Base-by-base conservation (phyloP, 2,113 vertebrate genomes). In the Henicopernis longicauda region DNA sequence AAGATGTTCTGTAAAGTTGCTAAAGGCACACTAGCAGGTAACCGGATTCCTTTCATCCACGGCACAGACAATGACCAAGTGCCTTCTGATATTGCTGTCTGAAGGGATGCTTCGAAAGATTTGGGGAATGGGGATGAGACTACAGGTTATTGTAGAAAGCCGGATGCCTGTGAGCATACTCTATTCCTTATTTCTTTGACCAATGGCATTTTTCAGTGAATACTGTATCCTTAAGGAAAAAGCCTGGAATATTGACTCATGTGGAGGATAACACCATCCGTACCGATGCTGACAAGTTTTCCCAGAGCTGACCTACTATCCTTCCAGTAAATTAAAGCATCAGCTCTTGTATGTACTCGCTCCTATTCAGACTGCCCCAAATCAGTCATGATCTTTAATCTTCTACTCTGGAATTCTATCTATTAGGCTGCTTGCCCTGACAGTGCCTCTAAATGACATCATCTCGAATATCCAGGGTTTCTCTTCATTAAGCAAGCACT, bases 271-370 rank as follows among this genome's bases (percentile, higher is more conserved):
- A 31, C n/a, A 34, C 55, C 26, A 8, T 21, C 86, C 58, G 61
- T 38, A 52, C 40, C 38, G 25, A 23, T 3, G 3, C 44, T 67
- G 49, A 52, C 34, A 36, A 59, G 23, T 72, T 78, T 45, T 69
- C 67, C 79, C 49, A 52, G 32, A 13, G 29, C 42, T 69, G 42
- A 44, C 15, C 36, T 23, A 7, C 22, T 21, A 20, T 27, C 5
- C 31, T 54, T 65, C 12, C 7, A 25, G 31, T 42, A 29, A 81
- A 76, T 81, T 36, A 42, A 89, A 58, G 36, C 49, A 16, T 29
- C 31, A 3, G 6, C 32, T 69, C 29, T 63, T 84, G 7, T 1
- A 32, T 4, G 5, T 13, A 16, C 54, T 55, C 1, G 0, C 15
- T 74, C 16, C 61, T 73, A 21, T 74, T 79, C 69, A 14, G 36